Percentiles rank a stretch among this genome's conserved stretches.
phyloP scores from a whole-genome alignment of 2,797 vertebrate genomes.

The Crax fasciolata region DNA sequence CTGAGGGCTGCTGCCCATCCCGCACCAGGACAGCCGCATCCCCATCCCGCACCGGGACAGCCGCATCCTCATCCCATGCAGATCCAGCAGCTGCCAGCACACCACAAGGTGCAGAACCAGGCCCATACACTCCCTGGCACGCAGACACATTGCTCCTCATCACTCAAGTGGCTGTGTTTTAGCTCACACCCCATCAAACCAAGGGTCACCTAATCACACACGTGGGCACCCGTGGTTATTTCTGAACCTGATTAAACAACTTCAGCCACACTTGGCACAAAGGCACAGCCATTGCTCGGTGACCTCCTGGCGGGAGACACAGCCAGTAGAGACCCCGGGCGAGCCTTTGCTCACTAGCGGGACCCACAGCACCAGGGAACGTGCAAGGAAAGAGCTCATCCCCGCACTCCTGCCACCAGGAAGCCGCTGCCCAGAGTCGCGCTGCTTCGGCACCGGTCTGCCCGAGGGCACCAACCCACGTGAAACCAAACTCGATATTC shows the following conservation, averaged over 20 bases:
- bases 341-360: neutral
- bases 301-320: neutral
- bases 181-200: neutral
- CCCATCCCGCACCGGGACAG: no score
- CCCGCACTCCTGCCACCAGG: fast-evolving
- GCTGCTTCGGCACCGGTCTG: neutral
- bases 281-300: neutral
- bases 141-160: fast-evolving
- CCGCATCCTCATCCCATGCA: no score
- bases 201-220: neutral
- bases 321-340: fast-evolving
- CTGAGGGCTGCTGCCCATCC: neutral
- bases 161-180: neutral
- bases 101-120: neutral
- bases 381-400: neutral
- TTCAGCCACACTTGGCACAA: neutral
- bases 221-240: no score
- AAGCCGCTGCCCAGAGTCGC: neutral
- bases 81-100: fast-evolving
- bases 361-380: neutral
- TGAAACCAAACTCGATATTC: neutral
- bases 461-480: neutral
- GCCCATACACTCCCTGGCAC: fast-evolving
- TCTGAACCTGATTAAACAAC: neutral
- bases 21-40: no score